These are phyloP conservation scores for Plemyria rubiginata DNA, from an alignment of 2,888 invertebrate genomes.

Conservation along the genomic window DNA sequence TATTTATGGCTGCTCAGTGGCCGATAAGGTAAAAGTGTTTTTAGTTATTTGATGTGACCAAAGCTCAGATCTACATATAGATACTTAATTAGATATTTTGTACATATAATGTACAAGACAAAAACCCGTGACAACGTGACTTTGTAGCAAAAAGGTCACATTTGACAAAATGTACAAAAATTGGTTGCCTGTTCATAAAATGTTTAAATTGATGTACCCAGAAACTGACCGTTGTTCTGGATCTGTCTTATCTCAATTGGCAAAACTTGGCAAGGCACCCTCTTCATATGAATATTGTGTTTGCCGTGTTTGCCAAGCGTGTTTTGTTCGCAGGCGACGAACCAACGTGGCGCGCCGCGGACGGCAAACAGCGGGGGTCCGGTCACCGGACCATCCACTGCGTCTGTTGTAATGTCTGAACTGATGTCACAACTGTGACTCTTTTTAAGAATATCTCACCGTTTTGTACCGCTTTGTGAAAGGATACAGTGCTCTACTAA, in stretches of 20 bases:
- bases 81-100: no score
- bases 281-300: constrained; percentile 7
- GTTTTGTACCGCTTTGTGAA: neutral
- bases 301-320: constrained; percentile 31
- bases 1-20: no score
- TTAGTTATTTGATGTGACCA: no score
- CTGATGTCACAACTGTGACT: neutral
- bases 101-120: no score
- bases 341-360: constrained; percentile 18
- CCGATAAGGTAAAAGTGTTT: no score
- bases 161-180: no score
- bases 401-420: neutral
- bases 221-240: no score
- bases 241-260: constrained; percentile 1
- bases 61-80: no score
- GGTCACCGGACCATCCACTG: neutral
- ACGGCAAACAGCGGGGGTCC: constrained; percentile 29
- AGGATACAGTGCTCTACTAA: neutral
- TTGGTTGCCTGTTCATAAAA: no score
- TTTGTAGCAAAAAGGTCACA: no score
- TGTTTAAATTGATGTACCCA: no score
- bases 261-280: constrained; percentile 17
- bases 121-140: no score
- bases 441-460: neutral
- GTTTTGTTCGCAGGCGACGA: constrained; percentile 40